Conservation (phyloP, 2,888 invertebrate genomes). For the Panopea generosa region DNA sequence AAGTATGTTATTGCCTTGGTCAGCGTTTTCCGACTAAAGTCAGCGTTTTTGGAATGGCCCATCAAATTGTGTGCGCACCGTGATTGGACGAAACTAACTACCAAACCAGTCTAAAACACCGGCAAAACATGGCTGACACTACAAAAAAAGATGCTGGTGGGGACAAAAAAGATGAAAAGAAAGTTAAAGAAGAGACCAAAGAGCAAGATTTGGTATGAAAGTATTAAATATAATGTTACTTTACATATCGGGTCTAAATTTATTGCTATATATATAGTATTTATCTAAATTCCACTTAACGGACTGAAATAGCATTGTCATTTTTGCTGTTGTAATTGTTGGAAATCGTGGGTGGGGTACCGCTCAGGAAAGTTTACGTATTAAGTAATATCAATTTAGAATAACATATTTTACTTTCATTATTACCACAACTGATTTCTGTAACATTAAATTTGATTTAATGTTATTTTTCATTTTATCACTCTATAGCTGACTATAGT, state of each 20-base stretch:
- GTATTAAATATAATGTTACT: background rate
- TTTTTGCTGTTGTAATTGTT: background rate
- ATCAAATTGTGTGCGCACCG: no score
- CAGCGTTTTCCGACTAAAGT: no score
- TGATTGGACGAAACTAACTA: no score
- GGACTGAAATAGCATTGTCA: constrained; percentile 24
- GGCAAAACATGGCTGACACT: constrained; percentile 83
- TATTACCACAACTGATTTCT: background rate
- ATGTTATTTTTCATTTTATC: background rate
- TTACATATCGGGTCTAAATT: background rate
- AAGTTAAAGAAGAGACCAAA: constrained; percentile 83
- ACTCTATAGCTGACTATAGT: no score
- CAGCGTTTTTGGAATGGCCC: no score
- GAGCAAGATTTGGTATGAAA: constrained; percentile 86
- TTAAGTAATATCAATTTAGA: no score
- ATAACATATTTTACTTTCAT: no score
- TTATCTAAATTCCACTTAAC: background rate
- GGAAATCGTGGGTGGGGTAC: constrained; percentile 44
- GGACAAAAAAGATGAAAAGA: constrained; percentile 86
- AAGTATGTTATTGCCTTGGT: no score
- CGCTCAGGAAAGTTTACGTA: no score
- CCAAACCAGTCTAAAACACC: constrained; percentile 32
- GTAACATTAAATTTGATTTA: background rate
- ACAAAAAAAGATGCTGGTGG: constrained; percentile 83
- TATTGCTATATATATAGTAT: background rate